These are phyloP conservation scores for Leistus spinibarbis DNA, from an alignment of 2,888 invertebrate genomes.

Conservation along the genomic window DNA sequence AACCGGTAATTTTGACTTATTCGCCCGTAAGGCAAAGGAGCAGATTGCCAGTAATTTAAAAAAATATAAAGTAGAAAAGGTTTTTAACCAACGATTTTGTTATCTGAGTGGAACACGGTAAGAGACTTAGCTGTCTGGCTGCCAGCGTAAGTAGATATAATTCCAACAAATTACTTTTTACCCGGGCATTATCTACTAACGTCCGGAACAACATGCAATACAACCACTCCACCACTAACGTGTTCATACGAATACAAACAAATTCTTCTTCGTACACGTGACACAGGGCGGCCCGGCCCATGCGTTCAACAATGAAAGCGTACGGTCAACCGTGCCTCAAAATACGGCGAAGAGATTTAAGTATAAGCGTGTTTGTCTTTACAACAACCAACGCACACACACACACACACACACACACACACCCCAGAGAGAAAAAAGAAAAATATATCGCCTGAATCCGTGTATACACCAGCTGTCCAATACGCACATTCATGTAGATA, in stretches of 20 bases:
- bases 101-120: background rate
- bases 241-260: background rate
- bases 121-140: background rate
- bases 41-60: background rate
- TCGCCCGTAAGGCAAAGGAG: background rate
- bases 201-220: constrained; percentile 28
- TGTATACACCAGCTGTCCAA: constrained; percentile 1
- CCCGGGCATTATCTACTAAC: constrained; percentile 24
- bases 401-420: background rate
- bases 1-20: background rate
- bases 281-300: background rate
- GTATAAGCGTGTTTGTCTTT: background rate
- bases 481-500: background rate
- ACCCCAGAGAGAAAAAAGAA: background rate
- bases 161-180: constrained; percentile 36
- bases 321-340: constrained; percentile 9
- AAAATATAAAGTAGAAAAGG: background rate
- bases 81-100: background rate
- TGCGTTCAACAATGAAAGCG: constrained; percentile 3
- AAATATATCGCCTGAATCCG: constrained; percentile 1
- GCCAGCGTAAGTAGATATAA: constrained; percentile 14
- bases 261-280: background rate
- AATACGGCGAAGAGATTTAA: constrained; percentile 17
- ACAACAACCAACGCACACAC: background rate
- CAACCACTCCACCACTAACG: too few relatives aligned